Evolutionary conservation across 2,888 invertebrate genomes (phyloP).

Genomic region (Chaetoderma sp.): DNA sequence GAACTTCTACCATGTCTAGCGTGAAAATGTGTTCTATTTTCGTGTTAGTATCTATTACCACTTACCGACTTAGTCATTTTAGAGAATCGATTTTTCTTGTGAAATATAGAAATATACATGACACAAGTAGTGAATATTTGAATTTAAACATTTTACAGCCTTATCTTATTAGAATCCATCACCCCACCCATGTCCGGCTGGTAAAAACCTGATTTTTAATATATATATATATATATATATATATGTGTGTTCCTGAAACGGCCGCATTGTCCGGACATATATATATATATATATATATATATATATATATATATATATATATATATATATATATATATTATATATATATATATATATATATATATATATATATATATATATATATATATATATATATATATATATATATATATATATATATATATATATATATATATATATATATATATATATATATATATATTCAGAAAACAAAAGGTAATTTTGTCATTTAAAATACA

Average conservation of each 20-base stretch:
- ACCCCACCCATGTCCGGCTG: neutral
- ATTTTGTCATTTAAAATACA: too few species aligned
- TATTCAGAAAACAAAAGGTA: neutral
- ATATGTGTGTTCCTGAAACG: neutral
- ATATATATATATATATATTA: neutral
- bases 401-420: neutral
- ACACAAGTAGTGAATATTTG: too few species aligned
- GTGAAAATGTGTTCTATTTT: too few species aligned
- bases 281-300: conserved; percentile 6
- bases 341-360: neutral
- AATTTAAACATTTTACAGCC: too few species aligned
- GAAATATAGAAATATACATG: too few species aligned
- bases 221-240: conserved; percentile 5
- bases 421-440: conserved; percentile 1
- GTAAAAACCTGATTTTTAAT: neutral
- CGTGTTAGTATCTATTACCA: too few species aligned
- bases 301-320: conserved; percentile 6
- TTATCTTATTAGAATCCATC: neutral
- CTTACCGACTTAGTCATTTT: too few species aligned
- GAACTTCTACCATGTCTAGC: too few species aligned
- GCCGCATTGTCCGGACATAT: neutral
- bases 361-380: neutral
- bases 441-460: conserved; percentile 2
- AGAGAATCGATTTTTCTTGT: too few species aligned
- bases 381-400: conserved; percentile 1